These are phyloP conservation scores for Eilema depressum DNA, from an alignment of 2,888 invertebrate species.

Conservation along the genomic window DNA sequence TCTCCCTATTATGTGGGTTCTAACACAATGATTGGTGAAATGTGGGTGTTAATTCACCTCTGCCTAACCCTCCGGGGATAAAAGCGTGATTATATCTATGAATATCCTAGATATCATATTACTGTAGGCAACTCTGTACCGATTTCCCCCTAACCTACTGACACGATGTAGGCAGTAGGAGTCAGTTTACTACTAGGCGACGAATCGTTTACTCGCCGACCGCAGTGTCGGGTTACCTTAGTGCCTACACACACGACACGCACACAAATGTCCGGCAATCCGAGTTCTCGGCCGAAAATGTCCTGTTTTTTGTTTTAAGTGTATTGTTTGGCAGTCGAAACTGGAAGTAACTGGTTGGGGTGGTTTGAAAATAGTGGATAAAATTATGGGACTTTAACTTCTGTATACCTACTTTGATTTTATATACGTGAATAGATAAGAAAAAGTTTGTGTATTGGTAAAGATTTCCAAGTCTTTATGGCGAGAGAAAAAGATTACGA, in stretches of 20 bases:
- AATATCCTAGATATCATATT: conserved; percentile 32
- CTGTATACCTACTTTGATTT: too few relatives aligned
- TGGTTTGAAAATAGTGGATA: background rate
- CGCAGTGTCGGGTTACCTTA: conserved; percentile 59
- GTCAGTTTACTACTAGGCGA: conserved; percentile 69
- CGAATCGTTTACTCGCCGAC: conserved; percentile 65
- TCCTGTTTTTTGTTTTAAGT: background rate
- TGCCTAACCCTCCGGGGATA: too few relatives aligned
- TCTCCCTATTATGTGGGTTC: too few relatives aligned
- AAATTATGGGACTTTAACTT: background rate
- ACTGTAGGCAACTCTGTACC: conserved; percentile 32
- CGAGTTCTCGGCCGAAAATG: conserved; percentile 1
- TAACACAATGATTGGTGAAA: too few relatives aligned
- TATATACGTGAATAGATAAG: too few relatives aligned
- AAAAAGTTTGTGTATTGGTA: too few relatives aligned
- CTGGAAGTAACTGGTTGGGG: background rate
- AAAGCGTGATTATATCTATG: too few relatives aligned
- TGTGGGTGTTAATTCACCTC: too few relatives aligned
- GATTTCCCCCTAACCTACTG: conserved; percentile 68
- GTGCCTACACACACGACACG: conserved; percentile 22
- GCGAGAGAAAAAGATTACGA: too few relatives aligned
- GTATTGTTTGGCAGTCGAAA: conserved; percentile 4
- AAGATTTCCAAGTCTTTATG: too few relatives aligned
- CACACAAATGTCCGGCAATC: conserved; percentile 20
- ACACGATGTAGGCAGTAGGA: conserved; percentile 52